Evolutionary conservation across 1,140 invertebrate species (phyloP), one percentile per base, ranked within the genome.

Genomic region (Sarcophaga peregrina): DNA sequence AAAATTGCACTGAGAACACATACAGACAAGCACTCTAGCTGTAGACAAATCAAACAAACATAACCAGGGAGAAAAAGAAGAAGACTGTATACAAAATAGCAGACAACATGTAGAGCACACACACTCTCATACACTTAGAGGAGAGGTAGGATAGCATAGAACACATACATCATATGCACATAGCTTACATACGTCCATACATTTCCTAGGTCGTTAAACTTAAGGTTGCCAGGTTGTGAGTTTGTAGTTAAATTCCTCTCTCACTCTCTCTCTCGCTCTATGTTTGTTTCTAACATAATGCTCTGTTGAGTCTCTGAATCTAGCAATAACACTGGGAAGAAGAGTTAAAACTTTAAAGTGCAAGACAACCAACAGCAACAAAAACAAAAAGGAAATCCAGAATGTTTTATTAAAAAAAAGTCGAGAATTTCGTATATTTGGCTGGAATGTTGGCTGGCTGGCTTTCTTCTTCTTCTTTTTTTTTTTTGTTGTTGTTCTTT

Each of bases 171-270:
- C 58, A 15, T 17, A 68, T 7, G 7, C 9, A 68, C 7, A 10
- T n/a, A n/a, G 47, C 13, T 1, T 75, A 13, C 47, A 46, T 47
- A 76, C 17, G 45, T 76, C 5, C 48, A 17, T 50, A 75, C 46
- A 78, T 78, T 78, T 78, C 75, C 75, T 78, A 78, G 75, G 75
- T 78, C 75, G 75, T 78, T 78, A 78, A 78, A 78, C 75, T 78
- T 78, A 78, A 25, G 75, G 75, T 52, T 52, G 47, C 47, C 75
- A 78, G 75, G 75, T 78, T 78, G 75, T 78, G 74, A 48, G 74
- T 45, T 47, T 76, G 72, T 75, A 45, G 75, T 47, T 50, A 47
- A 47, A 8, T 78, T 50, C 37, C 50, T 50, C 8, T 78, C 11
- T 17, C 8, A 15, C 48, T 47, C 9, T 3, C 68, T 73, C 17